Conservation (phyloP, 2,888 invertebrate genomes). For the Protophormia terraenovae region DNA sequence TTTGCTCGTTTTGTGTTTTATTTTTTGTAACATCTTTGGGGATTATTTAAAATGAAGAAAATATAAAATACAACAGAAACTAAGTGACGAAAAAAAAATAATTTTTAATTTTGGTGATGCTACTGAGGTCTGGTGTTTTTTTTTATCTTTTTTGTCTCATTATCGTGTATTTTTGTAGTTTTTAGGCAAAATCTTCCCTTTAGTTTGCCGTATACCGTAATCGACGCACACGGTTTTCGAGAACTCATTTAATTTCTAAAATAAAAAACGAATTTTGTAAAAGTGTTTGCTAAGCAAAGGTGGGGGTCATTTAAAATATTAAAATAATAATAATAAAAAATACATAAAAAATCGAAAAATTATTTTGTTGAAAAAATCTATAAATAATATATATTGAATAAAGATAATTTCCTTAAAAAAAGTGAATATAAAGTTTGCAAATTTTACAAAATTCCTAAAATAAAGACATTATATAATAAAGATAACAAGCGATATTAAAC, state of each 20-base stretch:
- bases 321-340: background rate
- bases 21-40: slow-evolving; percentile 16
- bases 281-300: slow-evolving; percentile 52
- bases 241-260: slow-evolving; percentile 53
- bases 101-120: slow-evolving; percentile 60
- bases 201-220: slow-evolving; percentile 69
- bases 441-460: slow-evolving; percentile 19
- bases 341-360: background rate
- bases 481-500: background rate
- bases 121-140: slow-evolving; percentile 21
- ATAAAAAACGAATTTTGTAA: slow-evolving; percentile 55
- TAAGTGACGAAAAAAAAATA: slow-evolving; percentile 54
- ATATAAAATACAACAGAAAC: slow-evolving; percentile 45
- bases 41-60: slow-evolving; percentile 27
- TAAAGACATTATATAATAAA: slow-evolving; percentile 53
- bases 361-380: background rate
- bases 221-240: slow-evolving; percentile 69
- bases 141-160: slow-evolving; percentile 26
- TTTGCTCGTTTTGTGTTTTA: background rate
- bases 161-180: slow-evolving; percentile 63
- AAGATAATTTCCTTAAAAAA: background rate
- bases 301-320: slow-evolving; percentile 41
- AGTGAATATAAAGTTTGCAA: background rate
- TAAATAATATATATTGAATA: background rate
- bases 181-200: slow-evolving; percentile 69